Base-by-base conservation (phyloP, 2,113 vertebrate species). In the Ochotona curzoniae region DNA sequence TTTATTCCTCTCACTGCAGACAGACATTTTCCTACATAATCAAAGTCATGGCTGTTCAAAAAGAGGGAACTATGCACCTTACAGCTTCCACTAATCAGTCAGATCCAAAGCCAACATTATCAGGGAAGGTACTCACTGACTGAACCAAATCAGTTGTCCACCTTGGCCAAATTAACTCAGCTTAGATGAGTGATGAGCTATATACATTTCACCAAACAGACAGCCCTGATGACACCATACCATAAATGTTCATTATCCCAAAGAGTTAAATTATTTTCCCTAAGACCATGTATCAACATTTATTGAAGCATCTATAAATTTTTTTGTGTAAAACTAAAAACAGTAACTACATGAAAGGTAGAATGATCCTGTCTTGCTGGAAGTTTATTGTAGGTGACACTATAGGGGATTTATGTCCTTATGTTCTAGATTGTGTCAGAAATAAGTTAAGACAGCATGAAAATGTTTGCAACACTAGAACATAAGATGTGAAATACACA, bases 401-500 rank as follows among this genome's bases (percentile, higher is more conserved):
- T 83, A 18, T 83, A 73, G 83, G 28, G 32, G 49, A 25, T 89
- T 80, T 66, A 78, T 67, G 87, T 61, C 82, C 70, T 94, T 90
- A 90, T 76, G 38, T 69, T 4, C 23, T 70, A 74, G n/a, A 60
- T 83, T 76, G 11, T 76, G 91, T 2, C 67, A 89, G 49, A 91
- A 88, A 87, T 61, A 93, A 94, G 81, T 75, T 81, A 93, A 81
- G 61, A 88, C 5, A 74, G 35, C 13, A 80, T 25, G 5, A 79
- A 79, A 49, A 47, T 44, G 83, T 91, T 66, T 23, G 23, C 81
- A 76, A 76, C 0, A 69, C 5, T 5, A 87, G 28, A 74, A 92
- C 11, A 92, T 64, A 96, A 85, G 87, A 66, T 71, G 44, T 69
- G 71, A 93, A 66, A 80, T 18, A 75, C 90, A 90, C 26, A 64